Percentiles rank a stretch among this genome's conserved stretches.
These are phyloP conservation scores for Spongilla lacustris DNA, from an alignment of 37 sponge, comb jelly and placozoan species.

Conservation along the genomic window DNA sequence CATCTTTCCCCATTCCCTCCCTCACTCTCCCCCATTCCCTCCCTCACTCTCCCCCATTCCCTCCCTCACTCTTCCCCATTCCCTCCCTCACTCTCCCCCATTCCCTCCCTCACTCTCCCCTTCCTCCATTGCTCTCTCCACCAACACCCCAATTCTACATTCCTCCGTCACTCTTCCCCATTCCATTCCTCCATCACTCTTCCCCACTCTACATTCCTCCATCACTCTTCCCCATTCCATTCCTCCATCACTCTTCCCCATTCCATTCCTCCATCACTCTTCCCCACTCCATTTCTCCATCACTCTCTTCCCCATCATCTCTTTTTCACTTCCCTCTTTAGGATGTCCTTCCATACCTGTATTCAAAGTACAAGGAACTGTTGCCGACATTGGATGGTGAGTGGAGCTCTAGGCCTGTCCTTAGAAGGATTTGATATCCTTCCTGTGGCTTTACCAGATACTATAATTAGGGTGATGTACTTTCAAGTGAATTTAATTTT, in stretches of 20 bases:
- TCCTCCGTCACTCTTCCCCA: neutral
- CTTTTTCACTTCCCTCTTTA: conserved; percentile 9
- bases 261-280: neutral
- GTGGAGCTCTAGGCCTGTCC: conserved; percentile 3
- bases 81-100: neutral
- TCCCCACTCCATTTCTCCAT: neutral
- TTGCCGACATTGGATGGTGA: conserved; percentile 82
- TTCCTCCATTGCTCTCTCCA: neutral
- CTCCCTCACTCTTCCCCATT: neutral
- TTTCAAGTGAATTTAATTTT: no score
- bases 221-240: neutral
- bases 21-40: no score
- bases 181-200: neutral
- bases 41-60: no score
- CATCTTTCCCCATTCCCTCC: no score
- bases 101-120: neutral
- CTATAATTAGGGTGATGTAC: no score
- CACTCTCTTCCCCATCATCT: neutral
- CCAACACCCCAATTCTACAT: no score
- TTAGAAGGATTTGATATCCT: neutral
- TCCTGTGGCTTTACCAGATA: no score
- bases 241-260: neutral
- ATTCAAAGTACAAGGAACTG: conserved; percentile 66
- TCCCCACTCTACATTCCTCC: neutral
- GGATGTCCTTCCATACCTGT: conserved; percentile 78